Percentiles rank a stretch among this genome's conserved stretches.
These are phyloP conservation scores for Buceros bicornis DNA, from an alignment of 2,797 vertebrate species.

Conservation along the genomic window DNA sequence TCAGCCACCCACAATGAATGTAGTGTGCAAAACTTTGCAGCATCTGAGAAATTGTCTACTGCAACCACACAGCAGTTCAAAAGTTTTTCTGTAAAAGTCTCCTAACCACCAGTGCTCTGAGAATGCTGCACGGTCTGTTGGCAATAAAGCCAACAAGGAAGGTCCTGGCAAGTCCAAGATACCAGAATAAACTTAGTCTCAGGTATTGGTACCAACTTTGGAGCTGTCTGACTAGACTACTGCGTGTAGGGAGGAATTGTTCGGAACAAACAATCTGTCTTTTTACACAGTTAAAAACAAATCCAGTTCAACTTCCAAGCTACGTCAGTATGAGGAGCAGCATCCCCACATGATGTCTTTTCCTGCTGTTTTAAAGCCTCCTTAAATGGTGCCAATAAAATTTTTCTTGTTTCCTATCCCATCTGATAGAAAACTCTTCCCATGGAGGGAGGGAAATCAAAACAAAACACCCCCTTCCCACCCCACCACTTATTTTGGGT, in stretches of 20 bases:
- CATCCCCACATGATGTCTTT: neutral
- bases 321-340: neutral
- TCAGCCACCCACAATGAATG: conserved; percentile 10
- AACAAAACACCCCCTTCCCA: conserved; percentile 29
- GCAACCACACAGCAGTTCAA: neutral
- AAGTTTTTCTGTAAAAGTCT: conserved; percentile 1
- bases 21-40: neutral
- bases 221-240: neutral
- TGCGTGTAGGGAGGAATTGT: neutral
- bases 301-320: neutral
- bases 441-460: neutral
- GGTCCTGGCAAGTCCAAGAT: neutral
- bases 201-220: neutral
- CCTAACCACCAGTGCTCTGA: neutral
- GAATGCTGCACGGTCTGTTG: neutral
- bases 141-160: neutral
- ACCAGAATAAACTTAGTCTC: neutral
- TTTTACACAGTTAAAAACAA: conserved; percentile 12
- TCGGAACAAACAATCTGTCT: neutral
- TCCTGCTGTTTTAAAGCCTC: conserved; percentile 19
- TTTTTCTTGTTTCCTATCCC: conserved; percentile 52
- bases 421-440: conserved; percentile 61
- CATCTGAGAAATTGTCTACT: neutral
- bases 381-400: neutral
- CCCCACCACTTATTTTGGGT: conserved; percentile 14